These are phyloP conservation scores for Limnephilus marmoratus DNA, from an alignment of 2,888 invertebrate species.

Conservation along the genomic window DNA sequence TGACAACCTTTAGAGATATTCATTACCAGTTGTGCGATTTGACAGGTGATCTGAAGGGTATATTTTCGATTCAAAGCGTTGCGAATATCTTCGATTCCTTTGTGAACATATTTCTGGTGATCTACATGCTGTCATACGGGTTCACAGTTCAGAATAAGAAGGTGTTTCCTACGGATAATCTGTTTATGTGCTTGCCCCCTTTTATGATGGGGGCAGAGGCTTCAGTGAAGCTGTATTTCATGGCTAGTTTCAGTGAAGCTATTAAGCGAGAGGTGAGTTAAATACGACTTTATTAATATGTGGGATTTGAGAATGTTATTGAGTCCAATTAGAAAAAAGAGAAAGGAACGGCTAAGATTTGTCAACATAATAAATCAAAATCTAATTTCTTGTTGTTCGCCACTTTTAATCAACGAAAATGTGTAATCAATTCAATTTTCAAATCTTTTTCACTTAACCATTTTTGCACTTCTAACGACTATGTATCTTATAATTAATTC, in stretches of 20 bases:
- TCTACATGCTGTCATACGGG: constrained; percentile 49
- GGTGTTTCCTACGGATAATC: not conserved
- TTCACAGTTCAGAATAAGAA: constrained; percentile 49
- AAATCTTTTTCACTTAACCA: no score
- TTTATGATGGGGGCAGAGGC: constrained; percentile 48
- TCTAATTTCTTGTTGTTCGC: no score
- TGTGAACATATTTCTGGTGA: constrained; percentile 53
- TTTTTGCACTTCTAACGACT: no score
- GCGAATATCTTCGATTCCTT: constrained; percentile 55
- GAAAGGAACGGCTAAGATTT: no score
- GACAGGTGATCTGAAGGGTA: constrained; percentile 49
- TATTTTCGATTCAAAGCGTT: constrained; percentile 50
- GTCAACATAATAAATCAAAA: no score
- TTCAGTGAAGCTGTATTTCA: constrained; percentile 48
- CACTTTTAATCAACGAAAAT: no score
- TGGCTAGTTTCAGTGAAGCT: constrained; percentile 50
- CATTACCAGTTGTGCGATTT: constrained; percentile 58
- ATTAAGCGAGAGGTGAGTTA: constrained; percentile 51
- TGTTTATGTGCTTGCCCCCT: constrained; percentile 30
- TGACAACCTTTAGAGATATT: constrained; percentile 33
- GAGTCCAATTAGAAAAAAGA: no score
- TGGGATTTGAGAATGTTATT: not conserved
- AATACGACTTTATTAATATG: not conserved
- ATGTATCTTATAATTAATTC: no score
- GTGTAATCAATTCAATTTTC: no score